Evolutionary conservation across 1,140 invertebrate species (phyloP).

Genomic region (Ceratina japonica): DNA sequence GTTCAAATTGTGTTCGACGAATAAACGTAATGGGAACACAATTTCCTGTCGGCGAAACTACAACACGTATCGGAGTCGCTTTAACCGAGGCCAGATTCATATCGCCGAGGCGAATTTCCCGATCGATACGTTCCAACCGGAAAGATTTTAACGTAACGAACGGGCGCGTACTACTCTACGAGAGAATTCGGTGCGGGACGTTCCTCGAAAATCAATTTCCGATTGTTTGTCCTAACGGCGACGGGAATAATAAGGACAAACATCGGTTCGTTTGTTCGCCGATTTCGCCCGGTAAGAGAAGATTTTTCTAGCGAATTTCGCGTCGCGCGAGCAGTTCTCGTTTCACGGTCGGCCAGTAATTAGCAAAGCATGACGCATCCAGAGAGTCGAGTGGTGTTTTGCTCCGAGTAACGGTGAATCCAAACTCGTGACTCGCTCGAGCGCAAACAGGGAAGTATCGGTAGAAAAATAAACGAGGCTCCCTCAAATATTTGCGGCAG

Average conservation of each 20-base stretch:
- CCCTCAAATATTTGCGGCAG: conserved; percentile 33
- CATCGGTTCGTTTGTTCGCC: neutral
- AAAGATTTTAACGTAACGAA: neutral
- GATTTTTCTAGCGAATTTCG: neutral
- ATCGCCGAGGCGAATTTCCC: neutral
- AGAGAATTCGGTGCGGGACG: too few species aligned
- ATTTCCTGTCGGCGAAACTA: neutral
- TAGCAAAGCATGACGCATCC: conserved; percentile 46
- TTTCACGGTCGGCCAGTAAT: conserved; percentile 18
- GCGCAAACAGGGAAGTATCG: conserved; percentile 31
- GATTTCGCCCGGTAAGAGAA: neutral
- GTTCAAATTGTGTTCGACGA: too few species aligned
- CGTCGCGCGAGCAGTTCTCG: neutral
- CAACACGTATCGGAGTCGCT: too few species aligned
- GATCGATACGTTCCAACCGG: neutral
- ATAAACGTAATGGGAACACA: neutral
- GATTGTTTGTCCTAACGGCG: neutral
- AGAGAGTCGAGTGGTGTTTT: conserved; percentile 26
- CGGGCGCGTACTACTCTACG: too few species aligned
- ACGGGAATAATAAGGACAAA: neutral
- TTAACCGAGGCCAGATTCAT: too few species aligned
- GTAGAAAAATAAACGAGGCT: conserved; percentile 2
- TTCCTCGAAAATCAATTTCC: too few species aligned
- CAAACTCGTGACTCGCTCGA: conserved; percentile 14
- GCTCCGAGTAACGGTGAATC: conserved; percentile 52